Percentiles rank a stretch among this genome's conserved stretches.
phyloP scores from a whole-genome alignment of 2,797 vertebrate species.

The Lithobates pipiens region DNA sequence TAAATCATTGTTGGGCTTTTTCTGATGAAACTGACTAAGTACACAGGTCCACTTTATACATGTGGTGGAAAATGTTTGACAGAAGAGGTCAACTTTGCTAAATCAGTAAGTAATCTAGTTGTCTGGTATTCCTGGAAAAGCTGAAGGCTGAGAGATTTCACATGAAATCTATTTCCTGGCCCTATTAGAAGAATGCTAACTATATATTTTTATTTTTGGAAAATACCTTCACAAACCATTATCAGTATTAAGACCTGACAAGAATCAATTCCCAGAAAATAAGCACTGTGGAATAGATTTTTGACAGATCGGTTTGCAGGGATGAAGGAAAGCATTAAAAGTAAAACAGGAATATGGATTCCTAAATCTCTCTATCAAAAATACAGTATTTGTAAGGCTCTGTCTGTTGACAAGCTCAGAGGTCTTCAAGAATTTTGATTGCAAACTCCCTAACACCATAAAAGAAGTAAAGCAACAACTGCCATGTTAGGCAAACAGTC shows the following conservation, averaged over 20 bases:
- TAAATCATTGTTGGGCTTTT: no score
- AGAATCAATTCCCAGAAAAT: conserved; percentile 47
- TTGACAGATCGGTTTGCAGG: conserved; percentile 32
- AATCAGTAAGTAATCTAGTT: conserved; percentile 14
- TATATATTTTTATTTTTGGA: conserved; percentile 62
- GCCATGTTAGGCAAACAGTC: conserved; percentile 2
- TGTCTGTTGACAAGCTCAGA: conserved; percentile 35
- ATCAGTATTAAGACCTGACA: conserved; percentile 64
- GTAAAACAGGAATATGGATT: conserved; percentile 28
- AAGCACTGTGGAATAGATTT: conserved; percentile 54
- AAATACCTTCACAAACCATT: conserved; percentile 63
- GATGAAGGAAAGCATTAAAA: conserved; percentile 35
- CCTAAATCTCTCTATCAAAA: conserved; percentile 40
- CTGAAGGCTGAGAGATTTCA: conserved; percentile 62
- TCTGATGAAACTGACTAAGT: no score
- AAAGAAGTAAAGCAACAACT: conserved; percentile 1
- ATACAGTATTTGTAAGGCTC: conserved; percentile 27
- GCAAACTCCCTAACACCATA: conserved; percentile 16
- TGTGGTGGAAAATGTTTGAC: neutral
- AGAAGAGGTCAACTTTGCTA: conserved; percentile 28
- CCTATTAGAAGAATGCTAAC: conserved; percentile 51
- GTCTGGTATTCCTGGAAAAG: conserved; percentile 49
- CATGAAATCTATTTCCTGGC: conserved; percentile 61
- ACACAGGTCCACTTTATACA: neutral
- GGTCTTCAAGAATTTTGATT: conserved; percentile 34